Base-by-base conservation (phyloP, 2,797 vertebrate genomes). In the Sebastes melanostomus region DNA sequence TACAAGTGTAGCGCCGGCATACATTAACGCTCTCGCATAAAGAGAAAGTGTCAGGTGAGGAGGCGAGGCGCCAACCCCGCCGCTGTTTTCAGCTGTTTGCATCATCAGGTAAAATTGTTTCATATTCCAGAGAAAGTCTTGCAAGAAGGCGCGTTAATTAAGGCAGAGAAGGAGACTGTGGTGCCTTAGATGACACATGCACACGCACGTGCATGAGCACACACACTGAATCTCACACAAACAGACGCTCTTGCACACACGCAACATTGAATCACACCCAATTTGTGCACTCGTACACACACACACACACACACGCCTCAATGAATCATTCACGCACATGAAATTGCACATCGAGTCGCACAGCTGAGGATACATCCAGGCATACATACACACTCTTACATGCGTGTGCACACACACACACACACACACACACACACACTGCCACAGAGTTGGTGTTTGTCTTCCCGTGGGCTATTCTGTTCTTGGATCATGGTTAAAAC, bases 401-500 rank as follows among this genome's bases (percentile, higher is more conserved):
- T 27, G 27, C 38, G 4, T 34, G 61, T 38, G 61, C 56, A 63
- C 71, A 79, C 66, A 58, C 76, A 34, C 32, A 32, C 30, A 30
- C 30, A 34, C 34, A 73, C 18, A 80, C 83, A 77, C 50, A 67
- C 56, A 68, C 71, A 69, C 34, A 77, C 67, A 65, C 82, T 67
- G 71, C 59, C 30, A 71, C 84, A 80, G 58, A 90, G 77, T 75
- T 77, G 68, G 80, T 86, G 82, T 92, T 90, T 91, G 86, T 86
- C 89, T 93, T 93, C 90, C 92, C 78, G 52, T 6, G 52, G 92
- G 93, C 92, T 83, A 81, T 89, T 93, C 89, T 91, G 92, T 92
- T 93, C 91, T 91, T 91, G 87, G 92, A 93, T 94, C 90, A 91
- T 83, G 88, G 90, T 92, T 95, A 94, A 95, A 93, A 94, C 93